These are phyloP conservation scores for Diorhabda sublineata DNA, from an alignment of 1,140 invertebrate genomes.

Conservation along the genomic window DNA sequence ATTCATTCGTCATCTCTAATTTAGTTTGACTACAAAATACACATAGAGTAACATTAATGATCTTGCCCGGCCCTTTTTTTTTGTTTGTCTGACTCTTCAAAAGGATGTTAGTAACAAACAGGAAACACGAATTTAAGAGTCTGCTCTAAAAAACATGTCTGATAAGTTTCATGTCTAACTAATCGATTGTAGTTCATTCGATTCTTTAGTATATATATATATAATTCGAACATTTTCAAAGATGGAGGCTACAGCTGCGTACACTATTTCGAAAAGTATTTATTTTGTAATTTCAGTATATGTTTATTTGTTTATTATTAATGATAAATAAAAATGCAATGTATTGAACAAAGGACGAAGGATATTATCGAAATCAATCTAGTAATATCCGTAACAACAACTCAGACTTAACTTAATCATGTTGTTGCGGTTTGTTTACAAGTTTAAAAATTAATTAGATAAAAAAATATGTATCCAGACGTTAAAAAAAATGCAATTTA, in stretches of 20 bases:
- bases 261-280: background rate
- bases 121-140: constrained; percentile 10
- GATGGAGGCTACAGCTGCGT: no score
- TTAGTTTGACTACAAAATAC: constrained; percentile 9
- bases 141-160: constrained; percentile 1
- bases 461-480: background rate
- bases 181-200: no score
- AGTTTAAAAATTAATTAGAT: background rate
- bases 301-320: background rate
- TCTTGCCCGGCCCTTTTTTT: constrained; percentile 13
- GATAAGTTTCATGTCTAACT: background rate
- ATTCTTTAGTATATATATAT: no score
- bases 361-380: background rate
- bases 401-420: background rate
- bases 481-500: background rate
- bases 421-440: background rate
- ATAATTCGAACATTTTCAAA: no score
- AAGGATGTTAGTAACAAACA: constrained; percentile 12
- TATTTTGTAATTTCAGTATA: background rate
- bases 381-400: background rate
- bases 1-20: constrained; percentile 4
- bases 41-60: constrained; percentile 6
- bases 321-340: background rate
- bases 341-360: background rate
- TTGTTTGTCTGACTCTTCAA: constrained; percentile 8